phyloP scores from a whole-genome alignment of 1,140 invertebrate species.

The Pogonus chalceus region DNA sequence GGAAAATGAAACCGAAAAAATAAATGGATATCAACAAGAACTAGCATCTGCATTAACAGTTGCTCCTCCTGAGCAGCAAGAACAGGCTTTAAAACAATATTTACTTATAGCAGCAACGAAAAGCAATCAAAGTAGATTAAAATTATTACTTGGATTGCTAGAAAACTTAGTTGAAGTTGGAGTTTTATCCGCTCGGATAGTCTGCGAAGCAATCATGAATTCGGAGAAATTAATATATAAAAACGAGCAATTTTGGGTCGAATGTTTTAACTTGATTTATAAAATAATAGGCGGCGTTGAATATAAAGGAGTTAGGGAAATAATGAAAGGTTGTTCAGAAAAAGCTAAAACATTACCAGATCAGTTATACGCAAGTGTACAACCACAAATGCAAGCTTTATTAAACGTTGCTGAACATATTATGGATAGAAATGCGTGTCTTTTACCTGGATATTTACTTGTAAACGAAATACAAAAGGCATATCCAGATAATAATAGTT shows the following conservation, averaged over 20 bases:
- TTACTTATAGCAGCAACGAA: constrained; percentile 54
- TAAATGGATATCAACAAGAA: constrained; percentile 53
- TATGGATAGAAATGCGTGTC: constrained; percentile 83
- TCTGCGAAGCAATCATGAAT: constrained; percentile 74
- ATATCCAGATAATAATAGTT: constrained; percentile 67
- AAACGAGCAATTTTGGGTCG: constrained; percentile 76
- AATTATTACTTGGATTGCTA: constrained; percentile 59
- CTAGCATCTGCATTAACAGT: constrained; percentile 40
- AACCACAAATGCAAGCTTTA: constrained; percentile 70
- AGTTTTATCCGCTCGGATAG: constrained; percentile 55
- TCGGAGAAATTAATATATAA: constrained; percentile 69
- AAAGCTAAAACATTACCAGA: constrained; percentile 72
- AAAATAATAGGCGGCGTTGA: constrained; percentile 83
- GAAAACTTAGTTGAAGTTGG: constrained; percentile 60
- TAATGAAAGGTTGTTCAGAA: constrained; percentile 85
- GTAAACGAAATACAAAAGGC: constrained; percentile 88
- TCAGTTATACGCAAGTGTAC: constrained; percentile 62
- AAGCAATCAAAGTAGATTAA: constrained; percentile 58
- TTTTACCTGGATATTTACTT: constrained; percentile 89
- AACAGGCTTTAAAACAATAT: constrained; percentile 59
- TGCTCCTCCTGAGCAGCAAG: constrained; percentile 56
- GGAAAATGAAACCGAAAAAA: constrained; percentile 54
- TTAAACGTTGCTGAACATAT: constrained; percentile 76
- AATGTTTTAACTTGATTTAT: constrained; percentile 75
- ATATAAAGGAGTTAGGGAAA: constrained; percentile 88